These are phyloP conservation scores for Nymphalis c-album DNA, from an alignment of 2,888 invertebrate species.

Conservation along the genomic window DNA sequence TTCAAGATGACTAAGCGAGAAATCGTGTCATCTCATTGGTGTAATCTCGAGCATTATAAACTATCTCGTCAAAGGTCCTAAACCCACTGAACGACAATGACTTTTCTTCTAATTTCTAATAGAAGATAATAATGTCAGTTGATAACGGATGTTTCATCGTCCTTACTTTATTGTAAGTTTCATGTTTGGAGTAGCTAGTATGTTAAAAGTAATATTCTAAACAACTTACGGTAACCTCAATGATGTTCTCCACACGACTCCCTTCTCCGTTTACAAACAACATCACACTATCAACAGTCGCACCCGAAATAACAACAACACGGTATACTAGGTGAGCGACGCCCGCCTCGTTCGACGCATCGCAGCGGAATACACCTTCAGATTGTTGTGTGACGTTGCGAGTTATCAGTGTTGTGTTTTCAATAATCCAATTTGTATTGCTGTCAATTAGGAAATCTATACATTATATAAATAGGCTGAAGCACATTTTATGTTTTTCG, in stretches of 20 bases:
- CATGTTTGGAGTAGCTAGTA: background rate
- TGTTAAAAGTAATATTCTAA: background rate
- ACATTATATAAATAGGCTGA: background rate
- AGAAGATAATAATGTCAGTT: too few species aligned
- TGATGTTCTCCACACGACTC: slow-evolving; percentile 41
- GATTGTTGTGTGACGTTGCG: slow-evolving; percentile 52
- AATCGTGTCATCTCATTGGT: too few species aligned
- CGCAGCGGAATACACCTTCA: slow-evolving; percentile 81
- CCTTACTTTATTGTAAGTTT: too few species aligned
- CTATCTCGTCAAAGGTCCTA: too few species aligned
- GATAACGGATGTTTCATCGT: too few species aligned
- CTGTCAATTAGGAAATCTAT: slow-evolving; percentile 41
- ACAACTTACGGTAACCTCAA: slow-evolving; percentile 54
- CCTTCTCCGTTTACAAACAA: slow-evolving; percentile 49
- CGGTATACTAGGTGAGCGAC: slow-evolving; percentile 72
- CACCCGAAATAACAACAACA: slow-evolving; percentile 68
- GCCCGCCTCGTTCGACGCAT: slow-evolving; percentile 83
- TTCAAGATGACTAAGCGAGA: too few species aligned
- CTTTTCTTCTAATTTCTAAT: too few species aligned
- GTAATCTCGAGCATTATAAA: too few species aligned
- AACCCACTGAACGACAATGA: too few species aligned
- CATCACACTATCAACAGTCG: slow-evolving; percentile 50
- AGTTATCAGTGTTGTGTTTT: slow-evolving; percentile 50
- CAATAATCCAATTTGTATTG: slow-evolving; percentile 59
- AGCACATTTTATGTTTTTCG: background rate